phyloP scores from a whole-genome alignment of 2,888 invertebrate genomes.

The Lycaena phlaeas region DNA sequence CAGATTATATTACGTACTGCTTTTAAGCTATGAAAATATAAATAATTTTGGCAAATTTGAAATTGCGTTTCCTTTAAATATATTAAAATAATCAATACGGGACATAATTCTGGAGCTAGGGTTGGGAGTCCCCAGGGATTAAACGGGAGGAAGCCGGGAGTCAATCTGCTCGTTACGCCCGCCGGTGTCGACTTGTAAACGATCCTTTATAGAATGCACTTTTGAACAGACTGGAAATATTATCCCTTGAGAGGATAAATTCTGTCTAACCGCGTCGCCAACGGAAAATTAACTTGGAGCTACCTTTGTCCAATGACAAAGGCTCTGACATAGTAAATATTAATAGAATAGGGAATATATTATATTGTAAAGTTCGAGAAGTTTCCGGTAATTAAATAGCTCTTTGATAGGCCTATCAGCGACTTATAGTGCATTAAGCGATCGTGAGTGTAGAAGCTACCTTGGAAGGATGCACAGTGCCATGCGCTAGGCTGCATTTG shows the following conservation, averaged over 20 bases:
- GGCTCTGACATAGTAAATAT: no score
- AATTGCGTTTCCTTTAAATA: neutral
- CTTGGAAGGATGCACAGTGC: no score
- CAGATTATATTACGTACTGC: no score
- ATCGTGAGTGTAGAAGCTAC: no score
- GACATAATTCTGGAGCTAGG: neutral
- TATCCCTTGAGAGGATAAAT: constrained; percentile 24
- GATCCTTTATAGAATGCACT: constrained; percentile 24
- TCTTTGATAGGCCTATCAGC: no score
- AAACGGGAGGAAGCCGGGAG: constrained; percentile 19
- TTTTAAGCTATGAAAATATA: no score
- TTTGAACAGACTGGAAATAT: constrained; percentile 24
- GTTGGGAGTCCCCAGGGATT: constrained; percentile 16
- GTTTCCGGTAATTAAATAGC: no score
- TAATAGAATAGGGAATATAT: no score
- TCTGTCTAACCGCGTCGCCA: constrained; percentile 9
- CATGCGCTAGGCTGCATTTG: no score
- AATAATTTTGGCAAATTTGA: neutral
- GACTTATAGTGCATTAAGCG: no score
- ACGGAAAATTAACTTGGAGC: constrained; percentile 5
- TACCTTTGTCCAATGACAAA: neutral
- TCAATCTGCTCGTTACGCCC: constrained; percentile 26
- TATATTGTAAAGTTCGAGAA: no score
- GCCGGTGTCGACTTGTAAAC: constrained; percentile 26
- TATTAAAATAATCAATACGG: neutral